Base-by-base conservation (phyloP, 2,888 invertebrate genomes). In the Trissolcus brochymenae region DNA sequence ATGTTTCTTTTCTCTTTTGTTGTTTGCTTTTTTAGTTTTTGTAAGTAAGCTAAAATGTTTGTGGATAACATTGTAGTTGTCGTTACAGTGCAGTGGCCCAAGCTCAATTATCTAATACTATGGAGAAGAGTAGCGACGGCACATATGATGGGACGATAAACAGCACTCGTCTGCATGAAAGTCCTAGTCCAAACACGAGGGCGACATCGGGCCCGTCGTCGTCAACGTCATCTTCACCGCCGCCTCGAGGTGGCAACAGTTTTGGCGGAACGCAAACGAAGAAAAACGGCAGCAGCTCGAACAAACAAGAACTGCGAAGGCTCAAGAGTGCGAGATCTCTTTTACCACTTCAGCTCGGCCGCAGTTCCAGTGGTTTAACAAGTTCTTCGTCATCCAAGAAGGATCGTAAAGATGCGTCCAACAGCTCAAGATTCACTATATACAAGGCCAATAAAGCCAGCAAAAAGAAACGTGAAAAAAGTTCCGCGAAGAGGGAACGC, bases 371-470 rank as follows among this genome's bases (percentile, higher is more conserved):
- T 72, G 84, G 85, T 6, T 75, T 85, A 59, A 82, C 87, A 14
- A 87, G 89, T 75, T 89, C 90, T 79, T 90, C 91, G 84, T 91
- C 92, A 80, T 80, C 83, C 61, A 95, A 95, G 90, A 96, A 96
- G 87, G 94, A 94, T 82, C 90, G 93, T 73, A 94, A 94, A 87
- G 89, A 89, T 68, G 93, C 93, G 6, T 92, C 92, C 49, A 91
- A 93, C 0, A 93, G 93, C 0, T 94, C 94, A 51, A 92, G 96
- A 82, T 96, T 96, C 90, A 96, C 96, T 79, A 96, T 96, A 87
- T 96, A 96, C 90, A 96, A 96, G 90, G 95, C 96, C 68, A 96
- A 97, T 91, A 98, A 97, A 90, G 97, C 97, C 53, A 96, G 96
- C 87, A 94, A 96, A 89, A 97, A 98, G 91, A 98, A 98, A 90